Conservation (phyloP, 2,113 vertebrate species). For the Esox niger region DNA sequence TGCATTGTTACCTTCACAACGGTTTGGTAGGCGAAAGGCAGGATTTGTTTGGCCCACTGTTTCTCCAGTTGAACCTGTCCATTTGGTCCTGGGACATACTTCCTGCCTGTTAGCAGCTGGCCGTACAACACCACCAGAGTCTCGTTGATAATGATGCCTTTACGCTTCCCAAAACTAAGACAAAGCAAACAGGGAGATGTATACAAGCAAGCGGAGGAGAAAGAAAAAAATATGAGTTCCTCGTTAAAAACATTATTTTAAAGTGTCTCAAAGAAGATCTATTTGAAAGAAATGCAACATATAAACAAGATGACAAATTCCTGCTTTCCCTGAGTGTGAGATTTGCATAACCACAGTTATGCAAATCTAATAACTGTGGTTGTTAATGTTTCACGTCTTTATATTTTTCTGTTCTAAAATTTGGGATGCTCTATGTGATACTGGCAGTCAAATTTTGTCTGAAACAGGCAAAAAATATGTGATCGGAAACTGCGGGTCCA, state of each 20-base stretch:
- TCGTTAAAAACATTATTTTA: background rate
- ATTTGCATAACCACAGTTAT: too few species aligned
- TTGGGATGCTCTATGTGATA: too few species aligned
- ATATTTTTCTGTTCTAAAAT: too few species aligned
- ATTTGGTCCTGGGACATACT: slow-evolving; percentile 84
- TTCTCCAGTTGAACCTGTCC: slow-evolving; percentile 91
- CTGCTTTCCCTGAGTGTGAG: too few species aligned
- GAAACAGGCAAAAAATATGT: too few species aligned
- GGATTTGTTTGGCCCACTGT: slow-evolving; percentile 93
- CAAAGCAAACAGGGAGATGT: slow-evolving; percentile 17
- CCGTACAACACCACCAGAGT: slow-evolving; percentile 83
- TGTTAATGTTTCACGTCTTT: too few species aligned
- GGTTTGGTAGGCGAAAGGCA: slow-evolving; percentile 90
- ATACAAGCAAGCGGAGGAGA: background rate
- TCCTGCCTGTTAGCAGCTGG: slow-evolving; percentile 87
- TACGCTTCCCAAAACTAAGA: slow-evolving; percentile 83
- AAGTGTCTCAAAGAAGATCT: too few species aligned
- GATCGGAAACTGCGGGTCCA: too few species aligned
- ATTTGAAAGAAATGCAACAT: background rate
- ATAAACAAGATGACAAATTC: background rate
- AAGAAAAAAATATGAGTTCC: background rate
- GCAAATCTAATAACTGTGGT: too few species aligned
- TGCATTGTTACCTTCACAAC: slow-evolving; percentile 80
- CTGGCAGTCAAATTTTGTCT: too few species aligned
- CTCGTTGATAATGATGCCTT: slow-evolving; percentile 90